Percentiles rank a stretch among this genome's conserved stretches.
These are phyloP conservation scores for Mastomys coucha DNA, from an alignment of 2,113 vertebrate species.

Conservation along the genomic window DNA sequence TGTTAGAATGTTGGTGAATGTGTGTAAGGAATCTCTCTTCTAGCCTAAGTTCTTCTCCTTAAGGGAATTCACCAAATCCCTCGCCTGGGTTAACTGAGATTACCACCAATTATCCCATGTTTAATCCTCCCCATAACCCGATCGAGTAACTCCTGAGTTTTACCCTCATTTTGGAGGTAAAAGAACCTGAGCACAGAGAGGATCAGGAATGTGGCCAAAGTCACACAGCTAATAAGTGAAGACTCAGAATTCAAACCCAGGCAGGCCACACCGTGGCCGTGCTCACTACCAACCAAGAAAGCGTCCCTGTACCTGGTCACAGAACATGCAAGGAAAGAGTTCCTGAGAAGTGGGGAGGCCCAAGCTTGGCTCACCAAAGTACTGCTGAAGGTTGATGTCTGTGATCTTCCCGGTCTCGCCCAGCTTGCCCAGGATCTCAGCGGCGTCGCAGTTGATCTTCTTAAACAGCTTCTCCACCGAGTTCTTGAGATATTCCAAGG, in stretches of 20 bases:
- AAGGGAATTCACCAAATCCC: not conserved
- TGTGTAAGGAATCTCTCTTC: not conserved
- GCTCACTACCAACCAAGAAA: not conserved
- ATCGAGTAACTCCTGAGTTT: not conserved
- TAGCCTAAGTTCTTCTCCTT: not conserved
- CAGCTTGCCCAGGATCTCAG: slow-evolving; percentile 63
- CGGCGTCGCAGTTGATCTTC: slow-evolving; percentile 50
- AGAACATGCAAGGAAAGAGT: not conserved
- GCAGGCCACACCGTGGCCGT: not conserved
- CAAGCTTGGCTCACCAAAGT: slow-evolving; percentile 81
- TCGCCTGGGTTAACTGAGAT: not conserved
- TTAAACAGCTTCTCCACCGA: slow-evolving; percentile 60
- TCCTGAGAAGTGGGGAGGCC: not conserved
- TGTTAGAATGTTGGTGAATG: not conserved
- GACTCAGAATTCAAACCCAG: not conserved
- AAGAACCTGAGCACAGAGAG: not conserved
- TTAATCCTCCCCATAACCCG: not conserved
- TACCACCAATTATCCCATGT: not conserved
- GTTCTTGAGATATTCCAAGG: slow-evolving; percentile 74
- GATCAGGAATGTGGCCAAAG: not conserved
- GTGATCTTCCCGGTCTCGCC: slow-evolving; percentile 78
- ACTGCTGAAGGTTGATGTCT: slow-evolving; percentile 72
- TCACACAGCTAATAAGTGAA: not conserved
- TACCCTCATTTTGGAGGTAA: not conserved
- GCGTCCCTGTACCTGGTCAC: not conserved